phyloP scores from a whole-genome alignment of 2,888 invertebrate genomes.

The Hermodice carunculata region DNA sequence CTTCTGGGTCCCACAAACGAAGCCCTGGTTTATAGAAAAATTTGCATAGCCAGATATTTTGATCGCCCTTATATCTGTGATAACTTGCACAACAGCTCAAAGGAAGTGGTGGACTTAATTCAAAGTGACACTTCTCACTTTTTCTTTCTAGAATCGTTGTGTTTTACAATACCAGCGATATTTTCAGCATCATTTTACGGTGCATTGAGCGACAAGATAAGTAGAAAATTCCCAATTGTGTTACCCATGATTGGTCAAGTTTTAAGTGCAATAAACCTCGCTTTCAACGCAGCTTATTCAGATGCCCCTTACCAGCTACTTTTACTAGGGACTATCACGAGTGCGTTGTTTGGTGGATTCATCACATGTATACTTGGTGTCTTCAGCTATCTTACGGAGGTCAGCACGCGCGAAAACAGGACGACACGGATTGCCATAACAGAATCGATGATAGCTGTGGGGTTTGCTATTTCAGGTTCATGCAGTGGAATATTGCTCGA shows the following conservation, averaged over 20 bases:
- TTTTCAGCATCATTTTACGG: conserved; percentile 64
- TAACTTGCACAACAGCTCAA: conserved; percentile 8
- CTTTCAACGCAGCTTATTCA: conserved; percentile 59
- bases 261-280: conserved; percentile 57
- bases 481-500: conserved; percentile 83
- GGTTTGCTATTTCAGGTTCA: conserved; percentile 87
- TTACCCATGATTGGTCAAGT: conserved; percentile 69
- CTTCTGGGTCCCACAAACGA: conserved; percentile 68
- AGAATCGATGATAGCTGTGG: conserved; percentile 84
- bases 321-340: conserved; percentile 66
- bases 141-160: conserved; percentile 63
- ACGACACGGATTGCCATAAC: conserved; percentile 86
- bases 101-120: conserved; percentile 49
- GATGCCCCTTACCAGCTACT: conserved; percentile 57
- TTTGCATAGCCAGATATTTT: conserved; percentile 59
- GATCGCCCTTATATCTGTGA: conserved; percentile 39
- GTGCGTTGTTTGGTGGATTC: conserved; percentile 70
- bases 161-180: conserved; percentile 63
- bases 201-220: conserved; percentile 69
- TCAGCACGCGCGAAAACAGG: conserved; percentile 78
- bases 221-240: conserved; percentile 70
- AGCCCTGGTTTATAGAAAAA: conserved; percentile 69
- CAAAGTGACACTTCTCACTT: conserved; percentile 65
- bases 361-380: conserved; percentile 69
- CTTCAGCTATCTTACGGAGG: conserved; percentile 86